Evolutionary conservation across 1,140 invertebrate species (phyloP).

Genomic region (Archegozetes longisetosus): DNA sequence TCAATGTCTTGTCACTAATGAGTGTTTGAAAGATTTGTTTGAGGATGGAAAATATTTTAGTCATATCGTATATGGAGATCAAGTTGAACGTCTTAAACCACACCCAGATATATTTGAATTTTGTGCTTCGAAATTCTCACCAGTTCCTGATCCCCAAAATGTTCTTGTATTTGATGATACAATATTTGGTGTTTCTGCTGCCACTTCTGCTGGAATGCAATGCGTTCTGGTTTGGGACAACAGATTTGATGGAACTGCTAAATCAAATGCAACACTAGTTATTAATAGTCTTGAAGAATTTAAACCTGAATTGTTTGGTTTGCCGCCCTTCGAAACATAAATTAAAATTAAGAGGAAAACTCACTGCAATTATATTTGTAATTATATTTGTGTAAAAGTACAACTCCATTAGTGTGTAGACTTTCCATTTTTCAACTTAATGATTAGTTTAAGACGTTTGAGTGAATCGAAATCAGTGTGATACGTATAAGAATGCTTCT

Average conservation of each 20-base stretch:
- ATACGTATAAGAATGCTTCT: no score
- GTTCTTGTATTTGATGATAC: constrained; percentile 14
- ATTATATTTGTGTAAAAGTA: no score
- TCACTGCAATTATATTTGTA: no score
- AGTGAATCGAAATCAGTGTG: no score
- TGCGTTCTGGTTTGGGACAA: constrained; percentile 6
- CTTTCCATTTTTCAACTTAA: no score
- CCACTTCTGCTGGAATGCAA: not conserved
- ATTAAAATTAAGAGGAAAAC: no score
- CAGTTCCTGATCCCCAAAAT: constrained; percentile 1
- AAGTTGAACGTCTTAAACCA: not conserved
- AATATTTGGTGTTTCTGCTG: constrained; percentile 8
- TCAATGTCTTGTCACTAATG: no score
- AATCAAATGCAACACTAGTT: constrained; percentile 1
- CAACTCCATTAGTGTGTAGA: no score
- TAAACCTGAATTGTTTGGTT: constrained; percentile 12
- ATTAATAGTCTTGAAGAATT: constrained; percentile 16
- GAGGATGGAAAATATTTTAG: constrained; percentile 9
- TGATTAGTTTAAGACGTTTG: no score
- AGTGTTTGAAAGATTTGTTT: no score
- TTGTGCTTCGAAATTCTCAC: constrained; percentile 1
- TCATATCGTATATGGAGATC: constrained; percentile 2
- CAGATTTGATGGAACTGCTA: not conserved
- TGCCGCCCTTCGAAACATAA: constrained; percentile 6
- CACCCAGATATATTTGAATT: constrained; percentile 5